Conservation (phyloP, 2,888 invertebrate genomes). For the Tiliacea aurago region DNA sequence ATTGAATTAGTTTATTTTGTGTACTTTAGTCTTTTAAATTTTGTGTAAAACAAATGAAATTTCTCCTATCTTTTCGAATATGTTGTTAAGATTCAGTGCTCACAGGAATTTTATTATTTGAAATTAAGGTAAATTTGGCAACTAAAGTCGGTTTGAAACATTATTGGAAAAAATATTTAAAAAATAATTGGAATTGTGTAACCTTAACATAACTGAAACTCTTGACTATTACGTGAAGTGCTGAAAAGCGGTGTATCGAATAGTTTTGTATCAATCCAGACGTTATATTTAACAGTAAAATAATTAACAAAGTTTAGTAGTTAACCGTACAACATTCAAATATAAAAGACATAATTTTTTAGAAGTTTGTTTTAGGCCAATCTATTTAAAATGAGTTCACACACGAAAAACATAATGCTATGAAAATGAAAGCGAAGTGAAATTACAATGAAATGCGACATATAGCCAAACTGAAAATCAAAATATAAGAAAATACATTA, state of each 20-base stretch:
- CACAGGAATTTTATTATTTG: not conserved
- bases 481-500: slow-evolving; percentile 22
- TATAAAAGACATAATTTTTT: not conserved
- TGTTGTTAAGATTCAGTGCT: not conserved
- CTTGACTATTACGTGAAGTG: not conserved
- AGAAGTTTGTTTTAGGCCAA: not conserved
- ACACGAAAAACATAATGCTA: not conserved
- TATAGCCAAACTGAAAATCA: not conserved
- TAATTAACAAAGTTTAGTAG: not conserved
- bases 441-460: not conserved
- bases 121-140: not conserved
- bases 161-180: not conserved
- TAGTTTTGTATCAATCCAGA: not conserved
- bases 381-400: not conserved
- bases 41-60: not conserved
- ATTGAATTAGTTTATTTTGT: slow-evolving; percentile 14
- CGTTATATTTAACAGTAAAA: no score
- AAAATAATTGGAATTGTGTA: not conserved
- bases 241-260: not conserved
- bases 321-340: not conserved
- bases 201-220: not conserved
- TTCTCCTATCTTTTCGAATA: no score
- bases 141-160: not conserved
- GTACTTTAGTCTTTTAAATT: not conserved
- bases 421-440: not conserved